Percentiles rank a stretch among this genome's conserved stretches.
Conservation (phyloP, 2,797 vertebrate species). For the Epinephelus awoara region DNA sequence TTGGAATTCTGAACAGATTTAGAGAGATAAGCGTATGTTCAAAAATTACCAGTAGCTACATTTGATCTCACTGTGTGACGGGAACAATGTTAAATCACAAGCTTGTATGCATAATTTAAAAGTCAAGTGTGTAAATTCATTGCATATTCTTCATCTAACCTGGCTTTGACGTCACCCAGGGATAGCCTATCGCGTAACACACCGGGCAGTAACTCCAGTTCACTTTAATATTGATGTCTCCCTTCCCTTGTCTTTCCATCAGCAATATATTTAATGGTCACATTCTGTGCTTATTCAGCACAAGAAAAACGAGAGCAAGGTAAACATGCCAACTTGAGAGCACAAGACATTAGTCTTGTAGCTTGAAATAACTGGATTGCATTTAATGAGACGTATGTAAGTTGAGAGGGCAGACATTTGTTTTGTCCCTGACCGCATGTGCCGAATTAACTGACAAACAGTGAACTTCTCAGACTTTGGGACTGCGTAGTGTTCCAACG, state of each 20-base stretch:
- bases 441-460: conserved; percentile 67
- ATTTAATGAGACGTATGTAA: conserved; percentile 76
- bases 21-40: not conserved
- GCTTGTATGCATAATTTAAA: conserved; percentile 11
- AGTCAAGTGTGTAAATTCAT: conserved; percentile 22
- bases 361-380: conserved; percentile 74
- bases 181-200: conserved; percentile 45
- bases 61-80: conserved; percentile 10
- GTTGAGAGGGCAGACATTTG: conserved; percentile 71
- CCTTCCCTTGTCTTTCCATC: conserved; percentile 78
- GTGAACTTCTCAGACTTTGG: conserved; percentile 65
- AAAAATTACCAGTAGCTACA: not conserved
- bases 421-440: conserved; percentile 67
- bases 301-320: conserved; percentile 75
- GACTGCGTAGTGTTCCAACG: conserved; percentile 47
- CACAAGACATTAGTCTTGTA: conserved; percentile 71
- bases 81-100: conserved; percentile 9
- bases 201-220: conserved; percentile 66
- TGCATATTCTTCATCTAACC: conserved; percentile 34
- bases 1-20: not conserved
- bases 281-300: conserved; percentile 84
- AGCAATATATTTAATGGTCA: conserved; percentile 86
- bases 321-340: conserved; percentile 81
- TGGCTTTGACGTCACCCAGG: conserved; percentile 59
- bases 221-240: conserved; percentile 78